Evolutionary conservation across 2,888 invertebrate genomes (phyloP), one percentile per base, ranked within the genome.

Genomic region (Electrophaes corylata): DNA sequence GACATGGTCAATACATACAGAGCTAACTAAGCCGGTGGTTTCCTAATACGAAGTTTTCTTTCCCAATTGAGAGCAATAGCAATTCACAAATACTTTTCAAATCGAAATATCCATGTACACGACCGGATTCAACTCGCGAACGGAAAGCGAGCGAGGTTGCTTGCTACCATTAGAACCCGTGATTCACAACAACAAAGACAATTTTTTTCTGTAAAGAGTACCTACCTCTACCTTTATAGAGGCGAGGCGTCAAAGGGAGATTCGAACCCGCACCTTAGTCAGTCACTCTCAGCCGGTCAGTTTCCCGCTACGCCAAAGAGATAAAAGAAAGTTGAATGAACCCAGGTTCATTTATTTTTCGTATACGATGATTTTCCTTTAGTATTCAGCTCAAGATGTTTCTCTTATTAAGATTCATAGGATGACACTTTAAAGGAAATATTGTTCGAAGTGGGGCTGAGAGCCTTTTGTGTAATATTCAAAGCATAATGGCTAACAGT

Each of bases 351-450:
- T 56, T 58, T 59, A 60, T 79, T 83, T 84, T 87, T 84, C 77
- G 76, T 79, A n/a, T n/a, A 72, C 75, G 71, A 76, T 62, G 73
- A 73, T 74, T 73, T 68, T 75, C 72, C 75, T 75, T 89, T 88
- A 83, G 83, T 90, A 91, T 90, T 88, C 91, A 84, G 70, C 67
- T 66, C 84, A 74, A 79, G 82, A 77, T 76, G 82, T 82, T 82
- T 82, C 77, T 79, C 85, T 88, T 83, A 88, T 91, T 91, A 88
- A 71, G 79, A 91, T 91, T 89, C 91, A 88, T 86, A 83, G 83
- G 83, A 83, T 81, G 79, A 79, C 81, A 81, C 85, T 79, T 88
- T 86, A 86, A 90, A 90, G 90, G 89, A 89, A 87, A 90, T 88
- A 90, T 88, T 82, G 84, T 78, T 69, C 70, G 73, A 71, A 71